Conservation (phyloP, 2,797 vertebrate species). For the Basileuterus tristriatus region DNA sequence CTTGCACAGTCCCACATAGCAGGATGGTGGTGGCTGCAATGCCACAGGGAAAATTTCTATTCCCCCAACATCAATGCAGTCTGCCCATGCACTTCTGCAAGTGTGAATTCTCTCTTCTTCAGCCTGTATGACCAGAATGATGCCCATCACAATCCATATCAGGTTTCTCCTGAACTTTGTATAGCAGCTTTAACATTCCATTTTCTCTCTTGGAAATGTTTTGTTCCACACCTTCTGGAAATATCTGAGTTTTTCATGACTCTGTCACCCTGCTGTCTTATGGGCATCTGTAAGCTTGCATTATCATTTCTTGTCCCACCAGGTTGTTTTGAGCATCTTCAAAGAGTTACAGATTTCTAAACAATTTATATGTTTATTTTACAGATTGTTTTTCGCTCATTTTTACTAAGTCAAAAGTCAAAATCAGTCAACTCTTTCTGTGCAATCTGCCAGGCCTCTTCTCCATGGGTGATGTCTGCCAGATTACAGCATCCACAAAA, state of each 20-base stretch:
- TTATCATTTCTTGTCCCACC: not conserved
- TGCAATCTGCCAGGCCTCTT: not conserved
- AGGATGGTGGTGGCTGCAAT: not conserved
- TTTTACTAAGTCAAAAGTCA: not conserved
- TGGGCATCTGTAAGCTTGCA: not conserved
- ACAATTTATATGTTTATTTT: not conserved
- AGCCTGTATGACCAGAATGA: not conserved
- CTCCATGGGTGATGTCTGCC: not conserved
- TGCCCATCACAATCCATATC: not conserved
- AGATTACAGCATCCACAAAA: not conserved
- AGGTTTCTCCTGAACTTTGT: not conserved
- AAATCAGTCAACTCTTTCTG: not conserved
- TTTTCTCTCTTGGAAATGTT: not conserved
- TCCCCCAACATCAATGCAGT: not conserved
- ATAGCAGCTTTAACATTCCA: not conserved
- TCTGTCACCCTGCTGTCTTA: not conserved
- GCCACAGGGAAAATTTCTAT: not conserved
- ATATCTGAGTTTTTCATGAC: not conserved
- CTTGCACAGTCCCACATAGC: not conserved
- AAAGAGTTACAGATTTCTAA: not conserved
- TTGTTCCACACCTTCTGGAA: not conserved
- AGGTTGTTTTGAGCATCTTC: not conserved
- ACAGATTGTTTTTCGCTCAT: not conserved
- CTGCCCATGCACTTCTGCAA: not conserved
- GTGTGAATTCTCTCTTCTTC: not conserved